Conservation (phyloP, 2,113 vertebrate genomes). For the Myrmophylax atrothorax region DNA sequence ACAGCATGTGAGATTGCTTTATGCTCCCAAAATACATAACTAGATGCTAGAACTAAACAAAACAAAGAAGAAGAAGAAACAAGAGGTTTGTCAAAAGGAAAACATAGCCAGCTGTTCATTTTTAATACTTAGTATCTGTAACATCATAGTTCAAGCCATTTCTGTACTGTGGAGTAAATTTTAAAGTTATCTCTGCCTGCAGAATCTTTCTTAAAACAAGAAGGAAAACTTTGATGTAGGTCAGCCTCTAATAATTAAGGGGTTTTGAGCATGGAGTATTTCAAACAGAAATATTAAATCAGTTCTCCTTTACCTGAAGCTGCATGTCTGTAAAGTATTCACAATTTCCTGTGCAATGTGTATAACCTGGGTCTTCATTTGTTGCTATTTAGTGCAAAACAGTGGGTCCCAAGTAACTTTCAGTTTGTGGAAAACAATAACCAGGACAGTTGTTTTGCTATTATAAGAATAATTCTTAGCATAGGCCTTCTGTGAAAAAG, state of each 20-base stretch:
- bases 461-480: background rate
- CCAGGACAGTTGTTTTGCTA: background rate
- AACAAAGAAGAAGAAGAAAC: background rate
- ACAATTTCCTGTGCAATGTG: fast-evolving
- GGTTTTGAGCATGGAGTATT: background rate
- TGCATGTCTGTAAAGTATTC: background rate
- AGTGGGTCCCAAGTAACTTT: background rate
- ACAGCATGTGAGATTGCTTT: background rate
- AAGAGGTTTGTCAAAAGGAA: background rate
- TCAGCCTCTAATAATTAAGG: background rate
- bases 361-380: background rate
- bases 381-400: background rate
- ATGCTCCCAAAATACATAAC: constrained; percentile 13
- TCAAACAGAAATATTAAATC: background rate
- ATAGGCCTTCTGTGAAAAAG: background rate
- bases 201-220: background rate
- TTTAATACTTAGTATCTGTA: background rate
- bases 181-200: background rate
- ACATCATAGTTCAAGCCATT: background rate
- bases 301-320: background rate
- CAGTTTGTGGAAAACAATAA: background rate
- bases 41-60: background rate
- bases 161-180: background rate
- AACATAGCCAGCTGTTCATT: background rate
- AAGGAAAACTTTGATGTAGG: background rate